Conservation (phyloP, 2,113 vertebrate genomes). For the Cyprinodon variegatus region DNA sequence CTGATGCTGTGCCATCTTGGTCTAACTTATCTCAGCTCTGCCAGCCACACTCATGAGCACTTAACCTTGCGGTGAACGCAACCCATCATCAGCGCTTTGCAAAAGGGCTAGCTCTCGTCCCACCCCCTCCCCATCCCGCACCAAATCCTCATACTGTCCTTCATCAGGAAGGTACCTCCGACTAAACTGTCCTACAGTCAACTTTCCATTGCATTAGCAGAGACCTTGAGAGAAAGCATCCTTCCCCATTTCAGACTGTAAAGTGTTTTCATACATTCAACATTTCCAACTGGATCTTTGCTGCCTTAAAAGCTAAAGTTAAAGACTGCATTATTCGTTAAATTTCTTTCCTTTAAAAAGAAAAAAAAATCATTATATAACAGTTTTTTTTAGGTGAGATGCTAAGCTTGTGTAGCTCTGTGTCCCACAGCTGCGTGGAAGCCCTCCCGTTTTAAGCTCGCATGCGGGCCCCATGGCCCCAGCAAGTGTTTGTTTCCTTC, state of each 20-base stretch:
- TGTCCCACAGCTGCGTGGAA: conserved; percentile 24
- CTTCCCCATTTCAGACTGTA: conserved; percentile 14
- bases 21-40: conserved; percentile 77
- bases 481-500: conserved; percentile 61
- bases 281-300: background rate
- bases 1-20: conserved; percentile 64
- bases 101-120: conserved; percentile 32
- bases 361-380: background rate
- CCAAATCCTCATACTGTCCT: conserved; percentile 37
- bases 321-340: background rate
- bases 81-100: conserved; percentile 69
- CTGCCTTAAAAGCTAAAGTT: conserved; percentile 5
- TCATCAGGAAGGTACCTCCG: conserved; percentile 41
- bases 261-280: conserved; percentile 11
- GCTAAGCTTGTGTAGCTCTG: conserved; percentile 2
- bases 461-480: conserved; percentile 17
- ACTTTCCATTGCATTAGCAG: conserved; percentile 30
- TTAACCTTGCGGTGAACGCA: conserved; percentile 78
- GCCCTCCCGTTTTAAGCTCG: conserved; percentile 12
- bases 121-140: background rate
- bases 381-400: background rate
- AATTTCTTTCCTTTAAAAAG: background rate
- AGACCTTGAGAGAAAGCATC: conserved; percentile 26
- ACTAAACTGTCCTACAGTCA: conserved; percentile 38
- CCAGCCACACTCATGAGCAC: conserved; percentile 75